Base-by-base conservation (phyloP, 1,140 invertebrate genomes). In the Drosophila setifemur region DNA sequence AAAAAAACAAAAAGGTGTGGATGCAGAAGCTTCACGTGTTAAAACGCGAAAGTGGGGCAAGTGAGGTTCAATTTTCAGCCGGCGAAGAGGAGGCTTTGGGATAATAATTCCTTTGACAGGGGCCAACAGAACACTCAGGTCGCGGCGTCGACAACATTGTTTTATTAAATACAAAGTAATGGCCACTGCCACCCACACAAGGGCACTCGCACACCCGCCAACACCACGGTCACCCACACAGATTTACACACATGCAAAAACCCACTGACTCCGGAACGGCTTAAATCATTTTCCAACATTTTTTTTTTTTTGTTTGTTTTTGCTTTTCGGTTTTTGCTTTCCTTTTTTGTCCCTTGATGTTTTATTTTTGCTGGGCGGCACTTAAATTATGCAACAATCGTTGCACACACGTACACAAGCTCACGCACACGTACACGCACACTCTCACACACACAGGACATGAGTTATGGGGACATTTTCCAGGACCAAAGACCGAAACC, bases 161-260 rank as follows among this genome's bases (percentile, higher is more conserved):
- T 75, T 63, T 81, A 81, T 75, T 81, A 81, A 81, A 81, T 81
- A 81, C 66, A 67, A 76, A 75, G 67, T 81, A 75, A 75, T 58
- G 52, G 72, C 55, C 29, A 49, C 21, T 28, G 42, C 54, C 31
- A 26, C 18, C 29, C 61, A 25, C 25, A n/a, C 19, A 29, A 35
- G 21, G 23, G n/a, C 37, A 18, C 28, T 4, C 33, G 3, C 23
- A 9, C 31, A 19, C 31, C 21, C 19, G 28, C 40, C 6, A 37
- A 7, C 47, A 37, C 31, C 25, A 26, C 39, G 18, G 29, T 12
- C 26, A 39, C 26, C 2, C 50, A 18, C 52, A 47, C 35, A 33
- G 29, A 48, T 16, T 37, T 45, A 23, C 42, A 23, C 40, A 39
- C 23, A 19, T n/a, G n/a, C n/a, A n/a, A 29, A 12, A 28, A 39